These are phyloP conservation scores for Botia kubotai DNA, from an alignment of 2,797 vertebrate genomes.

Conservation along the genomic window DNA sequence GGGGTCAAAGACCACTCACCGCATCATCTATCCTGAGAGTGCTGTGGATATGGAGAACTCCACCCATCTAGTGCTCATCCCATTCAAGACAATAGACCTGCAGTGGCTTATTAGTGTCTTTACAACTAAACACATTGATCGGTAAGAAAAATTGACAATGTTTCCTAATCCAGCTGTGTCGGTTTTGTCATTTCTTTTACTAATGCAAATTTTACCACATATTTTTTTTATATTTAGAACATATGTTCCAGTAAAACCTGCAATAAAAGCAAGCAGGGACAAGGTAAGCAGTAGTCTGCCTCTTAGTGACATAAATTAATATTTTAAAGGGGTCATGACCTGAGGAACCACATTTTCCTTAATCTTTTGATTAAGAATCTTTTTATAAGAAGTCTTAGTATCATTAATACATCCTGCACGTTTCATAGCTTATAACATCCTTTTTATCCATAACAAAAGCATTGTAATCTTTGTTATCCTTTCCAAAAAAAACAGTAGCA, in stretches of 20 bases:
- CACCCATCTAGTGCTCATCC: slow-evolving; percentile 51
- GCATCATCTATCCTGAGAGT: slow-evolving; percentile 55
- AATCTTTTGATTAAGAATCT: no score
- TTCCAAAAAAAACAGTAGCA: no score
- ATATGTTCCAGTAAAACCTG: not conserved
- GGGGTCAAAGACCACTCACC: slow-evolving; percentile 52
- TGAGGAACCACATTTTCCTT: no score
- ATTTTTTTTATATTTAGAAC: slow-evolving; percentile 5
- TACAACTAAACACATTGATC: slow-evolving; percentile 87
- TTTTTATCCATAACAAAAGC: no score
- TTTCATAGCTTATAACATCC: no score
- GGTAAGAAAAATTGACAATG: slow-evolving; percentile 81
- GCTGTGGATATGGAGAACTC: slow-evolving; percentile 48
- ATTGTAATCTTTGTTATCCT: no score
- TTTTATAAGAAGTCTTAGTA: no score
- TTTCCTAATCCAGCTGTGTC: no score
- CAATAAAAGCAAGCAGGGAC: slow-evolving; percentile 38
- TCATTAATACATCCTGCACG: no score
- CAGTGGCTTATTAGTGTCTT: slow-evolving; percentile 91
- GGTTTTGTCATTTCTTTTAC: no score
- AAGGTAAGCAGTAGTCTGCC: slow-evolving; percentile 11
- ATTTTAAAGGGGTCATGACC: no score
- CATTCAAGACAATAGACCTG: slow-evolving; percentile 77
- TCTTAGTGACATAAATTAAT: no score
- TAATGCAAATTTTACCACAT: not conserved